phyloP scores from a whole-genome alignment of 2,797 vertebrate genomes.

The Crenichthys baileyi region DNA sequence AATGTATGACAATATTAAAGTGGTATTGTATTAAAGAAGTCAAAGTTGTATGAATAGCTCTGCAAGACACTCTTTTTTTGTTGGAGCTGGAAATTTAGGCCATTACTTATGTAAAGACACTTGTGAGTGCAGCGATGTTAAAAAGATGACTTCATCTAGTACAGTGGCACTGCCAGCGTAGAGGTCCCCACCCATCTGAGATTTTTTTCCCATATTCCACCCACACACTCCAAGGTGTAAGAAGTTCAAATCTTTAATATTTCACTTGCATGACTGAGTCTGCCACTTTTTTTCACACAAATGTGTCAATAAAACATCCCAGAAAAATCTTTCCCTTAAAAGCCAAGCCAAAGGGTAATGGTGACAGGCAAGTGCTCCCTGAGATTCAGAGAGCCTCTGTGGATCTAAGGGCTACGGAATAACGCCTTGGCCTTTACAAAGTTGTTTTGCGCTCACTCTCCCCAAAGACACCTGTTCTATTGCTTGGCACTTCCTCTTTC shows the following conservation, averaged over 20 bases:
- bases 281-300: conserved; percentile 23
- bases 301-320: conserved; percentile 53
- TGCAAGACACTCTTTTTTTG: conserved; percentile 6
- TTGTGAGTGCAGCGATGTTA: background rate
- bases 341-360: conserved; percentile 40
- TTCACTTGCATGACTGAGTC: conserved; percentile 33
- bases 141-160: conserved; percentile 51
- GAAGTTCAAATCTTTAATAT: conserved; percentile 60
- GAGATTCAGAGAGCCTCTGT: conserved; percentile 41
- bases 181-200: conserved; percentile 45
- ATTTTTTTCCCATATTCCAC: conserved; percentile 32
- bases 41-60: background rate
- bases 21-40: background rate
- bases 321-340: conserved; percentile 46
- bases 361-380: conserved; percentile 44
- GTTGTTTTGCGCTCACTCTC: conserved; percentile 40
- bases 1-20: background rate
- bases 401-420: conserved; percentile 42
- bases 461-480: conserved; percentile 47
- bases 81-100: conserved; percentile 26
- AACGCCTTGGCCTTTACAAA: conserved; percentile 48
- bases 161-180: conserved; percentile 11
- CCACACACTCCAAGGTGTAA: conserved; percentile 51
- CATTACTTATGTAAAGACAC: conserved; percentile 12
- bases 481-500: conserved; percentile 40